phyloP scores from a whole-genome alignment of 2,113 vertebrate genomes.

The Oceanites oceanicus region DNA sequence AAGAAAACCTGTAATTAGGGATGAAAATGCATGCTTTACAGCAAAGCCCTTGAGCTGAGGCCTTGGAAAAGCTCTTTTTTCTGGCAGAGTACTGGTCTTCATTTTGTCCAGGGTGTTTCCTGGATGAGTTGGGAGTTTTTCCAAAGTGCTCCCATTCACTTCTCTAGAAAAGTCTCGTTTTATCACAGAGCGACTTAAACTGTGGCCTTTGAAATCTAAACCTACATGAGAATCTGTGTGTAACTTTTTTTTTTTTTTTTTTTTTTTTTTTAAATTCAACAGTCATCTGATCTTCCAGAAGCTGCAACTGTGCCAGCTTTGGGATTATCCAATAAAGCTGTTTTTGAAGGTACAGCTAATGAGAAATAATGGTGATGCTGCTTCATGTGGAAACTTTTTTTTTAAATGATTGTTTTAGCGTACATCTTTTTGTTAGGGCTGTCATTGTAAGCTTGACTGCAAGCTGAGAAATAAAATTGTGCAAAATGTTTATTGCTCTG shows the following conservation, averaged over 20 bases:
- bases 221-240: background rate
- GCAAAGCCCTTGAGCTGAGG: background rate
- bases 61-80: background rate
- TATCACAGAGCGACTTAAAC: background rate
- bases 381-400: background rate
- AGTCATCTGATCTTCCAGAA: conserved; percentile 83
- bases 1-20: background rate
- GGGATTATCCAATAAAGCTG: conserved; percentile 97
- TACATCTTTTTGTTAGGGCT: background rate
- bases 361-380: background rate
- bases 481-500: background rate
- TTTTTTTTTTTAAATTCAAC: conserved; percentile 55
- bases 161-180: background rate
- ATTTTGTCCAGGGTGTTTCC: background rate
- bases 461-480: background rate
- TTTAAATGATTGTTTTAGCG: background rate
- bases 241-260: background rate
- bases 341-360: conserved; percentile 88
- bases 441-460: background rate
- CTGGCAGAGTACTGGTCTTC: background rate
- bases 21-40: background rate
- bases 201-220: background rate
- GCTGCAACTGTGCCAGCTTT: conserved; percentile 95
- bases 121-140: background rate
- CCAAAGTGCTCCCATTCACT: background rate